Evolutionary conservation across 1,140 invertebrate species (phyloP).

Genomic region (Onthophagus taurus): DNA sequence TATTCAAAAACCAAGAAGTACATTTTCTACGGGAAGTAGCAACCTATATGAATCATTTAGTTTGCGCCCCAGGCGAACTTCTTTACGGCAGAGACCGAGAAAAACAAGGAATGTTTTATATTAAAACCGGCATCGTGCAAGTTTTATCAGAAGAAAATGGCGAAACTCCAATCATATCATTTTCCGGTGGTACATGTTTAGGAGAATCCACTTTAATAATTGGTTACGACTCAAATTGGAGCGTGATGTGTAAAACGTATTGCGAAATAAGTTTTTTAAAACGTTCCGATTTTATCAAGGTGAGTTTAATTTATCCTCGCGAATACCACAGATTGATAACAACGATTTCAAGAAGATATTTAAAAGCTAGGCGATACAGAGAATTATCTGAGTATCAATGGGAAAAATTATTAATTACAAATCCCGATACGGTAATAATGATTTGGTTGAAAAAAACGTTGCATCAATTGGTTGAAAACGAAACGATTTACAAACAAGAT

Average conservation of each 20-base stretch:
- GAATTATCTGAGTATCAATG: background rate
- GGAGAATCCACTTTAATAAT: slow-evolving; percentile 16
- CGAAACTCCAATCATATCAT: slow-evolving; percentile 17
- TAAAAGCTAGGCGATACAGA: background rate
- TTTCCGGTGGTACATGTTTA: slow-evolving; percentile 16
- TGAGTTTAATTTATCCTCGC: slow-evolving; percentile 10
- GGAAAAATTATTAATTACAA: background rate
- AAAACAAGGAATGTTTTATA: slow-evolving; percentile 16
- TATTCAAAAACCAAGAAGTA: slow-evolving; percentile 12
- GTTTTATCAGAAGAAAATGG: slow-evolving; percentile 19
- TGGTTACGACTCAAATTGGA: slow-evolving; percentile 15
- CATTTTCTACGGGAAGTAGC: slow-evolving; percentile 13
- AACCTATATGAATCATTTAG: slow-evolving; percentile 5
- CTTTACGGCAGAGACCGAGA: background rate
- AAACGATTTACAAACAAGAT: background rate
- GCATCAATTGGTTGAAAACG: slow-evolving; percentile 6
- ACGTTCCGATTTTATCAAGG: slow-evolving; percentile 11
- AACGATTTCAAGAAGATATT: background rate
- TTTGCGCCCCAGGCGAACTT: slow-evolving; percentile 8
- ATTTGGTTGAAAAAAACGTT: slow-evolving; percentile 11
- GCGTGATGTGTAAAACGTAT: slow-evolving; percentile 16
- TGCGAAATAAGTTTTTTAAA: slow-evolving; percentile 14
- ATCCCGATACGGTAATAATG: background rate
- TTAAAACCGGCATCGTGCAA: slow-evolving; percentile 15
- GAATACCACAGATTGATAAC: slow-evolving; percentile 1